Conservation (phyloP, 2,113 vertebrate species). For the Mastomys natalensis region DNA sequence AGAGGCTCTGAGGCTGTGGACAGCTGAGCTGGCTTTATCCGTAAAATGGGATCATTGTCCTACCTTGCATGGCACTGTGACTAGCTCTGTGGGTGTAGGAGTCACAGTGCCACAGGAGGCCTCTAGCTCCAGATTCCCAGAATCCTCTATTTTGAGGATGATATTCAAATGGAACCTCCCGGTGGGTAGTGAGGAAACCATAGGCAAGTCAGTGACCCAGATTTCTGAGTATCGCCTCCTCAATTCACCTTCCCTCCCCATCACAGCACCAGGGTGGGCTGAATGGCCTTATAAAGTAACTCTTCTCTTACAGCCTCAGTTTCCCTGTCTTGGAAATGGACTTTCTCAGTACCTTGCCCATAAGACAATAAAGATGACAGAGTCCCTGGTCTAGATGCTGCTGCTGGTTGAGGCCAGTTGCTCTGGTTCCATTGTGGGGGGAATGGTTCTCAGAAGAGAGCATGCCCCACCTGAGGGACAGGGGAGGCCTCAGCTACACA, state of each 20-base stretch:
- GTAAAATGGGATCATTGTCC: background rate
- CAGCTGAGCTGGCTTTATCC: background rate
- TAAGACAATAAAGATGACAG: background rate
- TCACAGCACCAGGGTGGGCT: background rate
- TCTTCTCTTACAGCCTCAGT: background rate
- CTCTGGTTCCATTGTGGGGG: background rate
- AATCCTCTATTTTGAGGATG: background rate
- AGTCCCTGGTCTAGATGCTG: background rate
- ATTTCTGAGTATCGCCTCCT: background rate
- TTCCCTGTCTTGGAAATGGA: background rate
- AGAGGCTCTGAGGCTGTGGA: accelerated
- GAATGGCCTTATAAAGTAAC: background rate
- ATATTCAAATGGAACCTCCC: accelerated
- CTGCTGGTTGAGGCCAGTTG: background rate
- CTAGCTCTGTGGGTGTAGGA: background rate
- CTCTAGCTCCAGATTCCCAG: background rate
- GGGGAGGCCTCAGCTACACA: background rate
- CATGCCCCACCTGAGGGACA: accelerated
- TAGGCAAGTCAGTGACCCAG: accelerated
- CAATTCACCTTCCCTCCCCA: background rate
- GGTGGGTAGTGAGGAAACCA: accelerated
- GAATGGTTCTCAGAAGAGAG: background rate
- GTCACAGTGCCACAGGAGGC: accelerated
- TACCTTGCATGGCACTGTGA: background rate
- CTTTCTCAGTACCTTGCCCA: background rate